phyloP scores from a whole-genome alignment of 2,113 vertebrate species.

The Suricata suricatta region DNA sequence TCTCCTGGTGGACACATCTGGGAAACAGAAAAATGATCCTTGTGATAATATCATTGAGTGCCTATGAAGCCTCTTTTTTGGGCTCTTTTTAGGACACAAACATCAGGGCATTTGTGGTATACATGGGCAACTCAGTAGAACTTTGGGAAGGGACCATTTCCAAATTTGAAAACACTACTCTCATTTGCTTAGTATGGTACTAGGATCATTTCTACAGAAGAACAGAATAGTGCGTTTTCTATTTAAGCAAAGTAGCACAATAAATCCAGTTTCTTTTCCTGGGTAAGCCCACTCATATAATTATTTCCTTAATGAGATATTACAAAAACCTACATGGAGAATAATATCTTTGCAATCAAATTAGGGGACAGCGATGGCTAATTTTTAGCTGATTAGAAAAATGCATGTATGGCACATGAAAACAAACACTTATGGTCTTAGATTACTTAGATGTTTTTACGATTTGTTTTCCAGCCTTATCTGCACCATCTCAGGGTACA shows the following conservation, averaged over 20 bases:
- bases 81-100: neutral
- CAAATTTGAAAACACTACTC: constrained; percentile 12
- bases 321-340: constrained; percentile 79
- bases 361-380: constrained; percentile 79
- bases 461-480: constrained; percentile 60
- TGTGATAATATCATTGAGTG: constrained; percentile 64
- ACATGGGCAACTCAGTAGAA: constrained; percentile 52
- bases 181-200: constrained; percentile 45
- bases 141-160: constrained; percentile 1
- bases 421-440: constrained; percentile 78
- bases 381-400: constrained; percentile 83
- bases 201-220: constrained; percentile 65
- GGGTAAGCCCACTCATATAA: constrained; percentile 72
- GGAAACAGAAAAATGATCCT: constrained; percentile 86
- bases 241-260: constrained; percentile 80
- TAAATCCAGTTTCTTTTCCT: constrained; percentile 80
- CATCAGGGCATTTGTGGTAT: constrained; percentile 38
- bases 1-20: constrained; percentile 91
- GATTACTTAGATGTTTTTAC: constrained; percentile 43
- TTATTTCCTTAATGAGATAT: constrained; percentile 81
- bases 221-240: constrained; percentile 79
- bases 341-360: constrained; percentile 83
- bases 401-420: constrained; percentile 69
- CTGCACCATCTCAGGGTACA: constrained; percentile 51
- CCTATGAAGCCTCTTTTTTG: constrained; percentile 49